Evolutionary conservation across 2,797 vertebrate genomes (phyloP).

Genomic region (Etheostoma nigrum): DNA sequence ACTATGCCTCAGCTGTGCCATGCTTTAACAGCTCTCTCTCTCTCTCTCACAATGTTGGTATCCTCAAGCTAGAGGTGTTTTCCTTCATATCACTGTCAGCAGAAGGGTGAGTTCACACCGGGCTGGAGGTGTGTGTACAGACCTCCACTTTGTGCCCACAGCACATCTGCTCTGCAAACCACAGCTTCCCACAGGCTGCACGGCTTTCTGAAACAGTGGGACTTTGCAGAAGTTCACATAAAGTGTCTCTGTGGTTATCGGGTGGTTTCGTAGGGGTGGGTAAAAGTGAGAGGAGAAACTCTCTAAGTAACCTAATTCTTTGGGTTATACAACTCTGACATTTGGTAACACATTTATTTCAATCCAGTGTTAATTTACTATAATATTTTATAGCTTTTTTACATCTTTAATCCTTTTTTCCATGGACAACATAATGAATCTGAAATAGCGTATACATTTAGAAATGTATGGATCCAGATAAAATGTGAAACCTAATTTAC

Average conservation of each 20-base stretch:
- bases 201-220: constrained; percentile 22
- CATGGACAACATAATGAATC: background rate
- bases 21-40: constrained; percentile 55
- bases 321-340: background rate
- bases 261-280: background rate
- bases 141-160: constrained; percentile 24
- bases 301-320: background rate
- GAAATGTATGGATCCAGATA: background rate
- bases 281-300: background rate
- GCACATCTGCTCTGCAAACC: constrained; percentile 61
- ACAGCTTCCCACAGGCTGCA: constrained; percentile 38
- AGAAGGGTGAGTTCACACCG: constrained; percentile 64
- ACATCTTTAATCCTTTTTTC: background rate
- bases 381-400: background rate
- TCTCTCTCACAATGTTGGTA: constrained; percentile 32
- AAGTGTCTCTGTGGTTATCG: constrained; percentile 16
- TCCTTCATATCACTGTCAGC: constrained; percentile 61
- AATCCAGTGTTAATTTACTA: background rate
- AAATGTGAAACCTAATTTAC: constrained; percentile 19
- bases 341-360: background rate
- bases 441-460: background rate
- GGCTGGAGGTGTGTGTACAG: constrained; percentile 30
- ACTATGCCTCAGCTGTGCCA: constrained; percentile 63
- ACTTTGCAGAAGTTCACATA: constrained; percentile 31
- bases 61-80: constrained; percentile 57